phyloP scores from a whole-genome alignment of 1,140 invertebrate species.

The Caligus rogercresseyi region DNA sequence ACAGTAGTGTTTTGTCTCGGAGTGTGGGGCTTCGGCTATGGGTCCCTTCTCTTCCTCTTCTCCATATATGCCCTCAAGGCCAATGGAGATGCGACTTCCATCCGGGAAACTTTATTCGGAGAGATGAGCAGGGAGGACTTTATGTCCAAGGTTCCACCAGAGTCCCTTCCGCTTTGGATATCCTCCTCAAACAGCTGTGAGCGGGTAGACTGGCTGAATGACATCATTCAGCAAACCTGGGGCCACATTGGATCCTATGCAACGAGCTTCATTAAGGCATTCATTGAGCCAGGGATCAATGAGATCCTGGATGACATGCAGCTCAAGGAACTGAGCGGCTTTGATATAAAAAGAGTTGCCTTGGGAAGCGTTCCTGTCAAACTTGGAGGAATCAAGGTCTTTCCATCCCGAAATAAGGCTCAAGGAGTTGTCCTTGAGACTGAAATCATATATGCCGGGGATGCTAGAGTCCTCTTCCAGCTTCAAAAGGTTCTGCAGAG shows the following conservation, averaged over 20 bases:
- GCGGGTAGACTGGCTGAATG: slow-evolving; percentile 9
- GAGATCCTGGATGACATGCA: slow-evolving; percentile 7
- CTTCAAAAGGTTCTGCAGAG: slow-evolving; percentile 9
- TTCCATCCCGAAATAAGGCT: neutral
- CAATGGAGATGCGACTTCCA: neutral
- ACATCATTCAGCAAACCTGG: slow-evolving; percentile 7
- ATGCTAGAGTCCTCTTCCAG: slow-evolving; percentile 3
- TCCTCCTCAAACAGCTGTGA: slow-evolving; percentile 2
- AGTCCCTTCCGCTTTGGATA: slow-evolving; percentile 1
- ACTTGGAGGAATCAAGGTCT: slow-evolving; percentile 9
- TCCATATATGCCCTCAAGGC: neutral
- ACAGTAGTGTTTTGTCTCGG: slow-evolving; percentile 5
- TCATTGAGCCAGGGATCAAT: slow-evolving; percentile 14
- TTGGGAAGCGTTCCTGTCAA: neutral
- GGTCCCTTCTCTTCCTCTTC: neutral
- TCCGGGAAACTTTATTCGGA: neutral
- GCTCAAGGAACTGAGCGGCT: neutral
- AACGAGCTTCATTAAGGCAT: neutral
- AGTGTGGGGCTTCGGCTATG: slow-evolving; percentile 10
- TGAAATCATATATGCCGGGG: slow-evolving; percentile 6
- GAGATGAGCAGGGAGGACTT: neutral
- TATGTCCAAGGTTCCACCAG: neutral
- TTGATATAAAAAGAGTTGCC: neutral
- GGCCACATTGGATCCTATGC: slow-evolving; percentile 7
- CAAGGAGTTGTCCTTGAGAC: slow-evolving; percentile 3